These are phyloP conservation scores for Pygoscelis antarcticus DNA, from an alignment of 2,113 vertebrate genomes.

Conservation along the genomic window DNA sequence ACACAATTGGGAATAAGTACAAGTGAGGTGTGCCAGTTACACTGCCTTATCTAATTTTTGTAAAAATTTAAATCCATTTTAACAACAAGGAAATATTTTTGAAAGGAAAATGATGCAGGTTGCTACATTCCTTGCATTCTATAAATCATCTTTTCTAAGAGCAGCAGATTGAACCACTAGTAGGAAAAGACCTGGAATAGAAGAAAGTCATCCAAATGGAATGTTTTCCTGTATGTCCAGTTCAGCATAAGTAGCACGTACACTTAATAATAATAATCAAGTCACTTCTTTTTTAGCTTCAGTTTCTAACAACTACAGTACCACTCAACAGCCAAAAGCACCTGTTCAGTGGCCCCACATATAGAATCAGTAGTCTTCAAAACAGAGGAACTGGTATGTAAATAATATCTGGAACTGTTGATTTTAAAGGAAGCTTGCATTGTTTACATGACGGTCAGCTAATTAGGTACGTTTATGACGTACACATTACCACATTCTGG, in stretches of 20 bases:
- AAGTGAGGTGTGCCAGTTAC: constrained; percentile 82
- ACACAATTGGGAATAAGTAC: constrained; percentile 78
- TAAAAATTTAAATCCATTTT: constrained; percentile 79
- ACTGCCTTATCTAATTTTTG: constrained; percentile 81
- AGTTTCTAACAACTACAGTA: constrained; percentile 69
- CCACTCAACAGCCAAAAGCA: constrained; percentile 71
- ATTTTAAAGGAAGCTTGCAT: constrained; percentile 75
- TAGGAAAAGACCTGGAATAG: constrained; percentile 82
- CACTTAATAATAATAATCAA: constrained; percentile 74
- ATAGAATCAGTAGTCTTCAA: constrained; percentile 82
- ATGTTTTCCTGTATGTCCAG: constrained; percentile 81
- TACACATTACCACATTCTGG: constrained; percentile 73
- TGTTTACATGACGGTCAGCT: constrained; percentile 68
- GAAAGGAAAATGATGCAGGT: constrained; percentile 80
- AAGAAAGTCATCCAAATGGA: constrained; percentile 81
- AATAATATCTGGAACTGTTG: constrained; percentile 64
- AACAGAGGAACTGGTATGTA: constrained; percentile 73
- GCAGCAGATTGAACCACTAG: constrained; percentile 84
- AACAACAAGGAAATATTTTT: constrained; percentile 79
- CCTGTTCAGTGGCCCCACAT: constrained; percentile 72
- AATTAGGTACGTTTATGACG: constrained; percentile 69
- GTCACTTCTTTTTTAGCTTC: constrained; percentile 72
- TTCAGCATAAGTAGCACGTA: constrained; percentile 80
- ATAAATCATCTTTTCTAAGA: constrained; percentile 81
- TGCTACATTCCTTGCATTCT: constrained; percentile 87